Conservation (phyloP, 1,140 invertebrate genomes). For the Aphis craccivora region DNA sequence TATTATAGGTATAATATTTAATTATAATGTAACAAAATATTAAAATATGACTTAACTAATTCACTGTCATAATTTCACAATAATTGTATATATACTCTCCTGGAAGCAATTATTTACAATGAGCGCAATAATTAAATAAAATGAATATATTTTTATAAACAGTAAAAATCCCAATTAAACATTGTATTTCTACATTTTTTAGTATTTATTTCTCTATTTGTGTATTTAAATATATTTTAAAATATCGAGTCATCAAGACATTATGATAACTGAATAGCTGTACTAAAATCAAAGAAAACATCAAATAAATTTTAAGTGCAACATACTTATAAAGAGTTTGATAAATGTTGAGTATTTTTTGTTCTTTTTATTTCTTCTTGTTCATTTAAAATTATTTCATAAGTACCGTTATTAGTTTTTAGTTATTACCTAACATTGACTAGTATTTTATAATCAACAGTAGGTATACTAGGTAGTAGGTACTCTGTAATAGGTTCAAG, state of each 20-base stretch:
- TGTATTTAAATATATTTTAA: neutral
- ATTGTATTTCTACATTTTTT: neutral
- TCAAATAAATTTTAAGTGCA: neutral
- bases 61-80: too few species aligned
- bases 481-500: too few species aligned
- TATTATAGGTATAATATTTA: too few species aligned
- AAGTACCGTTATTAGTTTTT: too few species aligned
- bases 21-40: too few species aligned
- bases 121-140: neutral
- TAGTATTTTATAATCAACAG: too few species aligned
- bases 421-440: too few species aligned
- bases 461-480: too few species aligned
- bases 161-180: neutral
- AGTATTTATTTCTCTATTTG: neutral
- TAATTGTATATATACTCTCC: too few species aligned
- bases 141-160: neutral
- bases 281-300: neutral
- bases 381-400: neutral
- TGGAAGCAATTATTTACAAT: too few species aligned
- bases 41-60: too few species aligned
- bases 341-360: neutral
- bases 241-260: neutral
- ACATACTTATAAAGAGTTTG: neutral
- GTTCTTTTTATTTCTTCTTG: neutral
- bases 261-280: neutral